Conservation (phyloP, 2,113 vertebrate species). For the Pseudopodoces humilis region DNA sequence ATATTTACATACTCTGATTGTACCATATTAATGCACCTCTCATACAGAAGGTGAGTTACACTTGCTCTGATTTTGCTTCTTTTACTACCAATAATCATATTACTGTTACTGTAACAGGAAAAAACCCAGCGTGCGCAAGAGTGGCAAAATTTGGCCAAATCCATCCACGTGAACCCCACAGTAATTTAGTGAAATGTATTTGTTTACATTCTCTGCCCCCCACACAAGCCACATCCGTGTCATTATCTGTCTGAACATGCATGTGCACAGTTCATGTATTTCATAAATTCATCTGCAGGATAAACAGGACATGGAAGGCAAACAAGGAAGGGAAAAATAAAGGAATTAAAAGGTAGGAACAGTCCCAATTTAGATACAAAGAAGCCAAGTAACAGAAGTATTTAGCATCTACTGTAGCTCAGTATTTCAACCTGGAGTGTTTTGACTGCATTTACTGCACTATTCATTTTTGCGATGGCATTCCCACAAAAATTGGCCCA, state of each 20-base stretch:
- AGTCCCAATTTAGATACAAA: not conserved
- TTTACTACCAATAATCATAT: not conserved
- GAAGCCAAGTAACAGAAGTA: not conserved
- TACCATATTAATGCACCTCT: not conserved
- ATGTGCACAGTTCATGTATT: not conserved
- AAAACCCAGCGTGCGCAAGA: not conserved
- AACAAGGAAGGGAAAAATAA: not conserved
- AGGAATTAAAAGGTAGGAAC: not conserved
- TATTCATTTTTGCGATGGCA: not conserved
- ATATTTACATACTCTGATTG: not conserved
- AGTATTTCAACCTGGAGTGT: not conserved
- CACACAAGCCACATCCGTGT: not conserved
- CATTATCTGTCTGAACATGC: not conserved
- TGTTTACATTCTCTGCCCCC: not conserved
- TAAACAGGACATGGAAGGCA: not conserved
- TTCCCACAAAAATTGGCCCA: not conserved
- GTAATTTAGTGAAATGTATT: not conserved
- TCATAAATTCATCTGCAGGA: not conserved
- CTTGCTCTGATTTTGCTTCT: not conserved
- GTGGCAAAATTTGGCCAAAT: not conserved
- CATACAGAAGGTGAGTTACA: not conserved
- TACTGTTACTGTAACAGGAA: not conserved
- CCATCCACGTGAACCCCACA: not conserved
- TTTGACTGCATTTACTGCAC: not conserved
- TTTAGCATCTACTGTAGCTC: not conserved